A percentile compares a stretch with the other conserved stretches of the same genome.
Evolutionary conservation across 2,797 vertebrate species (phyloP).

Genomic region (Sebastes vulpes): DNA sequence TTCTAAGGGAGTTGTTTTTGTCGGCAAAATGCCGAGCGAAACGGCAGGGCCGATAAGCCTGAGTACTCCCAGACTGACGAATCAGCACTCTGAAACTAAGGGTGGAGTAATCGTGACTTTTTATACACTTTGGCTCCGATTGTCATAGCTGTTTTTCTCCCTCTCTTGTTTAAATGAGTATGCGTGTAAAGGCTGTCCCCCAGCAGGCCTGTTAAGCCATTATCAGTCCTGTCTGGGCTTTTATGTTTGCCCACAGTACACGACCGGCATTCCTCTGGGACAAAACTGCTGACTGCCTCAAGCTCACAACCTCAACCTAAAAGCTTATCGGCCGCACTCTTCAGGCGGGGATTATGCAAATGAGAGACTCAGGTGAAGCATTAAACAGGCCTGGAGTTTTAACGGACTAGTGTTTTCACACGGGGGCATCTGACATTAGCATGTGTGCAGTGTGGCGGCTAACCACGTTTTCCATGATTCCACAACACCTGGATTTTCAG

Average conservation of each 20-base stretch:
- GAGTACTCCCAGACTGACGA: slow-evolving; percentile 32
- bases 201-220: slow-evolving; percentile 57
- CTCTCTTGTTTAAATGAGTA: slow-evolving; percentile 36
- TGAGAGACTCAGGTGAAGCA: slow-evolving; percentile 43
- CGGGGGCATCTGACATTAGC: not conserved
- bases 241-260: slow-evolving; percentile 64
- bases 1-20: slow-evolving; percentile 52
- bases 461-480: not conserved
- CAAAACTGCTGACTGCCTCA: slow-evolving; percentile 65
- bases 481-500: not conserved
- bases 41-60: slow-evolving; percentile 27
- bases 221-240: slow-evolving; percentile 63
- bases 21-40: slow-evolving; percentile 31
- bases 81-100: slow-evolving; percentile 46
- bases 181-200: slow-evolving; percentile 26
- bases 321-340: slow-evolving; percentile 60
- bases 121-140: slow-evolving; percentile 34
- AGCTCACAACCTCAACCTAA: slow-evolving; percentile 45
- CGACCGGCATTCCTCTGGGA: slow-evolving; percentile 34
- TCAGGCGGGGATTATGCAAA: slow-evolving; percentile 71
- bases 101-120: slow-evolving; percentile 44
- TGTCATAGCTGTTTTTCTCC: slow-evolving; percentile 27
- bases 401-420: slow-evolving; percentile 9
- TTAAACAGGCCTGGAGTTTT: slow-evolving; percentile 30
- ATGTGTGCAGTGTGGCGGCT: not conserved